phyloP scores from a whole-genome alignment of 2,888 invertebrate genomes.

The Allolobophora icterica region DNA sequence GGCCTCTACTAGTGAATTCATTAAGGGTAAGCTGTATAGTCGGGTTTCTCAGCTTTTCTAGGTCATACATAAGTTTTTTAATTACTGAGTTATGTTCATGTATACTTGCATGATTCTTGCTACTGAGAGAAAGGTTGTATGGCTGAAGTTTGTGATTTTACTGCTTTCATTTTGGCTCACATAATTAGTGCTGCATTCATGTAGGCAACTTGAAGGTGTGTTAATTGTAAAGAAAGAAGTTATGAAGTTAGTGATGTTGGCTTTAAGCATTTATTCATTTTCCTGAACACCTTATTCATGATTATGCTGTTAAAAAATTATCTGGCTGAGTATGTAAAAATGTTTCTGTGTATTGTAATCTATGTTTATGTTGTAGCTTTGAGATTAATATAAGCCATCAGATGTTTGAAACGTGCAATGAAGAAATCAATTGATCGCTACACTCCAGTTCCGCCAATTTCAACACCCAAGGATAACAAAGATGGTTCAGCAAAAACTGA shows the following conservation, averaged over 20 bases:
- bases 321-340: background rate
- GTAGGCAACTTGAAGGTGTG: too few species aligned
- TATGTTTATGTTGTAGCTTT: background rate
- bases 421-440: slow-evolving; percentile 5
- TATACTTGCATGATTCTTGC: background rate
- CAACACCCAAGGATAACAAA: background rate
- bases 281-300: background rate
- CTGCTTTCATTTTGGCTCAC: background rate
- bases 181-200: background rate
- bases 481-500: too few species aligned
- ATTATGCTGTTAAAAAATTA: background rate
- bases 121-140: background rate
- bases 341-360: background rate
- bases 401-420: background rate
- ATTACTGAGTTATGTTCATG: background rate
- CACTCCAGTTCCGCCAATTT: slow-evolving; percentile 13
- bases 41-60: background rate
- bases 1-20: background rate
- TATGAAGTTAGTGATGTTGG: background rate
- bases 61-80: background rate
- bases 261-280: background rate
- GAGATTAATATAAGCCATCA: background rate
- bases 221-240: too few species aligned
- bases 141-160: too few species aligned
- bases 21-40: too few species aligned